phyloP scores from a whole-genome alignment of 2,888 invertebrate species.

The Charanyca ferruginea region DNA sequence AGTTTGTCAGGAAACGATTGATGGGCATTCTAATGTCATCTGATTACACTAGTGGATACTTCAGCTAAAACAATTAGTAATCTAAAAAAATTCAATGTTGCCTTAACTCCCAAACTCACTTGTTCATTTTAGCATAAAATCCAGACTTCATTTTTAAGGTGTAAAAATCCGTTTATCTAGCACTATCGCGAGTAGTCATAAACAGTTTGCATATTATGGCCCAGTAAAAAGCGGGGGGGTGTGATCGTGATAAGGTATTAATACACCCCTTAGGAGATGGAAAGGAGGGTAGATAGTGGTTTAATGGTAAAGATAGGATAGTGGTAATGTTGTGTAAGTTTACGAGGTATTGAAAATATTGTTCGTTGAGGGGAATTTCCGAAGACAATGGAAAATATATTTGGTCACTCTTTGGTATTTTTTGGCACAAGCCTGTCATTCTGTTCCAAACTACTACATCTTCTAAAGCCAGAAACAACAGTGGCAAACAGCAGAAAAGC shows the following conservation, averaged over 20 bases:
- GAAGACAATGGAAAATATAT: background rate
- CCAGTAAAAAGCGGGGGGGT: constrained; percentile 55
- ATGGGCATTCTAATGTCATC: too few species aligned
- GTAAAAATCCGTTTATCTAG: constrained; percentile 17
- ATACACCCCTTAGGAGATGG: constrained; percentile 11
- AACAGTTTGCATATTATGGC: constrained; percentile 61
- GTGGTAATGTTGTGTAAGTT: constrained; percentile 57
- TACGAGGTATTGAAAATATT: constrained; percentile 39
- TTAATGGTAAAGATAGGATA: constrained; percentile 54
- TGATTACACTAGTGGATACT: too few species aligned
- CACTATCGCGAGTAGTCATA: constrained; percentile 44
- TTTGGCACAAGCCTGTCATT: too few species aligned
- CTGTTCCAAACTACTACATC: too few species aligned
- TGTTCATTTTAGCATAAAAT: constrained; percentile 1
- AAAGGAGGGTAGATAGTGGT: constrained; percentile 48
- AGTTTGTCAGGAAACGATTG: too few species aligned
- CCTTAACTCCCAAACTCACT: background rate
- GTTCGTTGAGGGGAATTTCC: background rate
- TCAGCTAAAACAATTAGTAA: background rate
- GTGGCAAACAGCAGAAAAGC: too few species aligned
- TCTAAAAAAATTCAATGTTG: background rate
- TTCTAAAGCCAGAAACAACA: too few species aligned
- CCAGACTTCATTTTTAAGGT: constrained; percentile 3
- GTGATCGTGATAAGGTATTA: constrained; percentile 51
- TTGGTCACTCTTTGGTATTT: background rate